A percentile compares a stretch with the other conserved stretches of the same genome.
phyloP scores from a whole-genome alignment of 2,888 invertebrate genomes.

The Empis stercorea region DNA sequence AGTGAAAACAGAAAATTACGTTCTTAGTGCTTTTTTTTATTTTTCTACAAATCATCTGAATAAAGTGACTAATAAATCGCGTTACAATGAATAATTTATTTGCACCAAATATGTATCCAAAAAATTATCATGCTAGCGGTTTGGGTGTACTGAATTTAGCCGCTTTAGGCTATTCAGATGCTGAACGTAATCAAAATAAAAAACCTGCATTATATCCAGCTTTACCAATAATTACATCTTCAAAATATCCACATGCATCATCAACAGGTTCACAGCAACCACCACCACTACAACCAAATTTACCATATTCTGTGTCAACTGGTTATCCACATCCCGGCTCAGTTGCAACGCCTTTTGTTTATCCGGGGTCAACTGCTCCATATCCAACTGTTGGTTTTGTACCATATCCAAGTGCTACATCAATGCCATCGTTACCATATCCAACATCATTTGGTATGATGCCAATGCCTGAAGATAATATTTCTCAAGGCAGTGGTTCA shows the following conservation, averaged over 20 bases:
- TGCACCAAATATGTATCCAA: constrained; percentile 20
- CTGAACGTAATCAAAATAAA: constrained; percentile 13
- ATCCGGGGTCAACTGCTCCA: constrained; percentile 12
- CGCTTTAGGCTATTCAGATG: constrained; percentile 27
- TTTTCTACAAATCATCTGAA: no score
- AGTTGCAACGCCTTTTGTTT: constrained; percentile 12
- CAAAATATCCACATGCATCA: constrained; percentile 22
- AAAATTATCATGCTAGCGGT: constrained; percentile 32
- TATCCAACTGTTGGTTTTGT: constrained; percentile 16
- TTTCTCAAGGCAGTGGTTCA: constrained; percentile 13
- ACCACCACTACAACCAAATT: constrained; percentile 13
- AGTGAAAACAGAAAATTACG: no score
- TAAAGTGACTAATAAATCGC: no score
- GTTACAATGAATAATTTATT: no score
- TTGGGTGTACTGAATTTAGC: constrained; percentile 31
- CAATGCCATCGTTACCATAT: constrained; percentile 24
- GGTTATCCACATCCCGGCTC: constrained; percentile 1
- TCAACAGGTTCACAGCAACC: constrained; percentile 19
- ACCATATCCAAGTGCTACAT: constrained; percentile 11
- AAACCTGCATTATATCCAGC: constrained; percentile 27
- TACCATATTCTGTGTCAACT: constrained; percentile 17
- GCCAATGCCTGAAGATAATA: constrained; percentile 26
- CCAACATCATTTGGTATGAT: constrained; percentile 21
- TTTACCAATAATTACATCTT: constrained; percentile 16
- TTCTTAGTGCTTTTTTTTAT: no score